These are phyloP conservation scores for Sander vitreus DNA, from an alignment of 2,113 vertebrate species.

Conservation along the genomic window DNA sequence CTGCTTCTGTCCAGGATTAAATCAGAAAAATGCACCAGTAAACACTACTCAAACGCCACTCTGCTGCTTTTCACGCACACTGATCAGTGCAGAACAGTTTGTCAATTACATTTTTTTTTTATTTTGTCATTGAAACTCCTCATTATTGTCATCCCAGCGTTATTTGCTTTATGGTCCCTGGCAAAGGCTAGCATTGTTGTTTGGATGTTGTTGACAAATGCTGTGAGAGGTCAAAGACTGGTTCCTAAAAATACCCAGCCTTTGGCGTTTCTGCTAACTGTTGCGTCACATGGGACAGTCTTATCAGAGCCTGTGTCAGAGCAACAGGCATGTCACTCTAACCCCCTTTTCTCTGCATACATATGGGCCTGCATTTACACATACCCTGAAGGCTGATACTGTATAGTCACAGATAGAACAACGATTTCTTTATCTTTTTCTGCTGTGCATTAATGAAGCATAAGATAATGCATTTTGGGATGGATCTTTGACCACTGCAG, in stretches of 20 bases:
- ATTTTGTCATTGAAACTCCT: slow-evolving; percentile 3
- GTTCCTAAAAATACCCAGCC: slow-evolving; percentile 79
- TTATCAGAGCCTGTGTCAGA: slow-evolving; percentile 80
- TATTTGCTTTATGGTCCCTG: slow-evolving; percentile 49
- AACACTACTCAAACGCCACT: no score
- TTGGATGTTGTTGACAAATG: slow-evolving; percentile 65
- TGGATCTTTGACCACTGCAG: slow-evolving; percentile 20
- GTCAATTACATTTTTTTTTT: background rate
- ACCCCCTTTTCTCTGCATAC: slow-evolving; percentile 57
- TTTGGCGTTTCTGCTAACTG: slow-evolving; percentile 65
- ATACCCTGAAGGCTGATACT: slow-evolving; percentile 26
- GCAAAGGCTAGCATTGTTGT: slow-evolving; percentile 55
- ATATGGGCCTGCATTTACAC: slow-evolving; percentile 34
- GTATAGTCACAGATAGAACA: slow-evolving; percentile 32
- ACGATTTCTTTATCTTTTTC: slow-evolving; percentile 8
- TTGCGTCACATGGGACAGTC: slow-evolving; percentile 75
- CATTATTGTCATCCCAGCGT: background rate
- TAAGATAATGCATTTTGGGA: slow-evolving; percentile 22
- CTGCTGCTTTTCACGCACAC: background rate
- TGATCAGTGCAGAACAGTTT: slow-evolving; percentile 16
- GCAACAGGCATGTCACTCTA: slow-evolving; percentile 60
- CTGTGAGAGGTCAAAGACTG: slow-evolving; percentile 72
- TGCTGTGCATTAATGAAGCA: slow-evolving; percentile 16
- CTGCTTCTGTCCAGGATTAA: slow-evolving; percentile 13
- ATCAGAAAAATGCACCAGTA: slow-evolving; percentile 4